Evolutionary conservation across 2,797 vertebrate genomes (phyloP).

Genomic region (Chelidonichthys spinosus): DNA sequence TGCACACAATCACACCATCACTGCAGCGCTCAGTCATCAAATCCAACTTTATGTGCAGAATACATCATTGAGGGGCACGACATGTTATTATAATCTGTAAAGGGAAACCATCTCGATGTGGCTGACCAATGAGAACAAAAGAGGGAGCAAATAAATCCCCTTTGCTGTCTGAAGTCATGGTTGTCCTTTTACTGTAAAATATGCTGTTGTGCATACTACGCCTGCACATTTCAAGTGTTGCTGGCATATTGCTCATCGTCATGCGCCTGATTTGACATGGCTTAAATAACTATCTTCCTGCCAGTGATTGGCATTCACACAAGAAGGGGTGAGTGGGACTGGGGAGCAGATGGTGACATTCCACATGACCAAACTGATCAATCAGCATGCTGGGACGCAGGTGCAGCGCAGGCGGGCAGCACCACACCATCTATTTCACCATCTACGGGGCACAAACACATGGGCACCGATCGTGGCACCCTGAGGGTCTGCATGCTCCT

Average conservation of each 20-base stretch:
- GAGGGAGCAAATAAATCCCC: neutral
- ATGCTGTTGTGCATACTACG: slow-evolving; percentile 73
- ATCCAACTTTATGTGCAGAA: slow-evolving; percentile 9
- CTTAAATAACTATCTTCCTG: slow-evolving; percentile 84
- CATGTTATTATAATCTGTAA: slow-evolving; percentile 6
- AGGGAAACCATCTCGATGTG: neutral
- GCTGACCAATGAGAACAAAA: neutral
- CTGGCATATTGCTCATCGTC: slow-evolving; percentile 74
- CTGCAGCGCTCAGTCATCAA: slow-evolving; percentile 3
- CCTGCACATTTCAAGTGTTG: slow-evolving; percentile 70
- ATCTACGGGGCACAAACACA: slow-evolving; percentile 99
- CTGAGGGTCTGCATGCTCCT: slow-evolving; percentile 90
- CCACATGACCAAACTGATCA: slow-evolving; percentile 99
- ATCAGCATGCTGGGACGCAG: slow-evolving; percentile 98
- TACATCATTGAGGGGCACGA: neutral
- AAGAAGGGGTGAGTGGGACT: slow-evolving; percentile 83
- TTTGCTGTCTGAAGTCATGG: slow-evolving; percentile 24
- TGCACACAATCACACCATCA: neutral
- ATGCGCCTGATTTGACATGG: slow-evolving; percentile 84
- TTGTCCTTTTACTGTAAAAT: slow-evolving; percentile 54
- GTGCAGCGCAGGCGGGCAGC: slow-evolving; percentile 97
- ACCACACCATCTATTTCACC: slow-evolving; percentile 96
- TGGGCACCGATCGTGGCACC: slow-evolving; percentile 95
- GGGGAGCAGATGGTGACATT: slow-evolving; percentile 99
- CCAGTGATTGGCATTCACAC: slow-evolving; percentile 83